Evolutionary conservation across 92 coral and sea anemone species (phyloP).

Genomic region (Umimayanthus kanabou): DNA sequence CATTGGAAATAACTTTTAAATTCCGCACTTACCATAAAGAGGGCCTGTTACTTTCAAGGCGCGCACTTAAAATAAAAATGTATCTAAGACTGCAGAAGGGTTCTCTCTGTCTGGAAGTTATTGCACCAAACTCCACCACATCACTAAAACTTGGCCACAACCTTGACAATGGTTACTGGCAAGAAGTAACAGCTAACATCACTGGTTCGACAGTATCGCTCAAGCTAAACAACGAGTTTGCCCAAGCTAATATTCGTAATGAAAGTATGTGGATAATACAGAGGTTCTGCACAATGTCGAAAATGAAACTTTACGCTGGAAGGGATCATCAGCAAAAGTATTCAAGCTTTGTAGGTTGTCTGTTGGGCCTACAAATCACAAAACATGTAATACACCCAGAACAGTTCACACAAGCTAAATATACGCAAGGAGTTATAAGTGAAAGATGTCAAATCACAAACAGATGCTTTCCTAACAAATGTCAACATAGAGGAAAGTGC

Average conservation of each 20-base stretch:
- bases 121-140: constrained; percentile 4
- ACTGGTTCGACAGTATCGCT: constrained; percentile 5
- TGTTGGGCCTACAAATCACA: constrained; percentile 26
- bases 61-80: constrained; percentile 20
- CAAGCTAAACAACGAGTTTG: constrained; percentile 13
- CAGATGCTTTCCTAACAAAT: constrained; percentile 28
- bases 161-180: constrained; percentile 54
- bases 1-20: constrained; percentile 31
- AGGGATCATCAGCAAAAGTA: neutral
- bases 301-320: constrained; percentile 24
- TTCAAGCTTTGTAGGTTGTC: constrained; percentile 40
- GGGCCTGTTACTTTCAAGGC: constrained; percentile 37
- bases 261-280: neutral
- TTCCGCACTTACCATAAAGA: constrained; percentile 47
- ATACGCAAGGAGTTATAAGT: constrained; percentile 10
- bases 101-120: constrained; percentile 15
- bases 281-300: constrained; percentile 5
- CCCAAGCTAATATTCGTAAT: neutral
- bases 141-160: constrained; percentile 31
- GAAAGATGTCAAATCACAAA: neutral
- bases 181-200: constrained; percentile 6
- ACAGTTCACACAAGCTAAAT: constrained; percentile 1
- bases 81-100: constrained; percentile 20
- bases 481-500: constrained; percentile 17
- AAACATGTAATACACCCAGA: neutral